Conservation (phyloP, 1,140 invertebrate species). For the Diorhabda sublineata region DNA sequence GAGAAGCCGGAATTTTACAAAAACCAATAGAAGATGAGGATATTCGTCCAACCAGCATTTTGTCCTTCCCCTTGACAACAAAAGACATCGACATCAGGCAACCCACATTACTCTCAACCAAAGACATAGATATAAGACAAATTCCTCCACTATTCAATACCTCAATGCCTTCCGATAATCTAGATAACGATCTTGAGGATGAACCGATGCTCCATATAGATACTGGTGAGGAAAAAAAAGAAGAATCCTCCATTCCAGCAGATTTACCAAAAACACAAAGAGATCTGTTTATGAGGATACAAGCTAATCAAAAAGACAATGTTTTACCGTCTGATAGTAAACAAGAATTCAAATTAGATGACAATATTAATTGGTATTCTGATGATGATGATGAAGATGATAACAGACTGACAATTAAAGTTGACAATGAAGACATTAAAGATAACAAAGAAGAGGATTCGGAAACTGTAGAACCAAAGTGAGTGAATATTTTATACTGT, state of each 20-base stretch:
- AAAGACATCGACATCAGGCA: constrained; percentile 34
- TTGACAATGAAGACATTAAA: constrained; percentile 39
- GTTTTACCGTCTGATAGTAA: constrained; percentile 48
- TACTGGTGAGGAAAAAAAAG: constrained; percentile 19
- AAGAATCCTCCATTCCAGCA: constrained; percentile 44
- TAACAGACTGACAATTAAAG: constrained; percentile 41
- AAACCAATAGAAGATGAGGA: constrained; percentile 30
- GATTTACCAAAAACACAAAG: constrained; percentile 64
- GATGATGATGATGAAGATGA: constrained; percentile 62
- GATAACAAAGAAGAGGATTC: constrained; percentile 29
- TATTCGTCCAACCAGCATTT: constrained; percentile 27
- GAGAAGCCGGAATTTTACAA: constrained; percentile 20
- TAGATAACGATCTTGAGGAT: constrained; percentile 20
- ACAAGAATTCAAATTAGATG: constrained; percentile 56
- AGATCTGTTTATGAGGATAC: constrained; percentile 64
- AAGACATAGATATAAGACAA: constrained; percentile 49
- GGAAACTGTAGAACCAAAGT: background rate
- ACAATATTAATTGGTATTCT: constrained; percentile 75
- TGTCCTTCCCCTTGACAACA: constrained; percentile 26
- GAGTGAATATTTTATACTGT: background rate
- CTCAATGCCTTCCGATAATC: constrained; percentile 45
- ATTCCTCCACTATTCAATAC: constrained; percentile 19
- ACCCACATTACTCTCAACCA: constrained; percentile 9
- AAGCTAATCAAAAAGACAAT: constrained; percentile 60
- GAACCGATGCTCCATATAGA: constrained; percentile 28